Percentiles rank a stretch among this genome's conserved stretches.
These are phyloP conservation scores for Chaetorhynchus papuensis DNA, from an alignment of 2,113 vertebrate genomes.

Conservation along the genomic window DNA sequence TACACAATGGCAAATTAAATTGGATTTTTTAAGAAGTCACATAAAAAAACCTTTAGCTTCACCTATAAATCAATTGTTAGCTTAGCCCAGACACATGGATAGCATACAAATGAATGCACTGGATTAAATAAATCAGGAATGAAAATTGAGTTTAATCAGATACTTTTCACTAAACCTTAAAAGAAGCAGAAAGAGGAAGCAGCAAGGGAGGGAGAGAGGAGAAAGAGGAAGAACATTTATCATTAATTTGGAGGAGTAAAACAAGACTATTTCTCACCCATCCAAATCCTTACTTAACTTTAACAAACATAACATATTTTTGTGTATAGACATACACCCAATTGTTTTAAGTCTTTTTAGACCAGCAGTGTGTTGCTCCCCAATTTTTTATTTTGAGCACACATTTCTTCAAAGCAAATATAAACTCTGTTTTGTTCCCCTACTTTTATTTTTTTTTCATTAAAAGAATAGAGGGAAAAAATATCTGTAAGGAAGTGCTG, in stretches of 20 bases:
- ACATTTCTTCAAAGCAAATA: background rate
- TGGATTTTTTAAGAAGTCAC: background rate
- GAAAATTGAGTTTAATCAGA: background rate
- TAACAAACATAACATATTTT: background rate
- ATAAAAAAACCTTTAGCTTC: background rate
- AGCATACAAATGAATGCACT: background rate
- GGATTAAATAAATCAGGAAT: background rate
- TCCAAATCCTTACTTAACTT: background rate
- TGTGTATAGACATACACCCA: background rate
- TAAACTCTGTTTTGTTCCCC: background rate
- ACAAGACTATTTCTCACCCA: background rate
- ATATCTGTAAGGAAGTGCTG: background rate
- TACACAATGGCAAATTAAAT: background rate
- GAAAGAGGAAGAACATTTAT: background rate
- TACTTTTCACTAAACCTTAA: background rate
- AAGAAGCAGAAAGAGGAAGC: background rate
- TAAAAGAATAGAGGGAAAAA: background rate
- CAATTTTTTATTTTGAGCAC: background rate
- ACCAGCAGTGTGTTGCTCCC: background rate
- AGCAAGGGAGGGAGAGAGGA: background rate
- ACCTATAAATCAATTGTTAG: background rate
- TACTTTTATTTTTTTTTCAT: background rate
- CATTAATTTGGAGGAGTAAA: background rate
- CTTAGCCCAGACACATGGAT: background rate
- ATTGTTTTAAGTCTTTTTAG: background rate